Base-by-base conservation (phyloP, 2,797 vertebrate genomes). In the Xiphophorus birchmanni region DNA sequence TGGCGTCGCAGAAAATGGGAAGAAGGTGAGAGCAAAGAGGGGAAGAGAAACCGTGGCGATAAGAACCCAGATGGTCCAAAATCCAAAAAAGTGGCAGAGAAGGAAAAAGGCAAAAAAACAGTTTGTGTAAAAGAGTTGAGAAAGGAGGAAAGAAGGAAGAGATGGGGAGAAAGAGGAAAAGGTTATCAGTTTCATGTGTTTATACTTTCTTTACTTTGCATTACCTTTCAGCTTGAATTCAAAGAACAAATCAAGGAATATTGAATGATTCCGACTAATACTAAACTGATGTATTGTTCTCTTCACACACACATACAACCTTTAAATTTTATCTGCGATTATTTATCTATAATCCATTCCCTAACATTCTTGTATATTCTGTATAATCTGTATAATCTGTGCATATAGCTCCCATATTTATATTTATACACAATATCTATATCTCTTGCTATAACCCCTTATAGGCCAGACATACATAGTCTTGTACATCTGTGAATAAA, bases 1-100 rank as follows among this genome's bases (percentile, higher is more conserved):
- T 98, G 79, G 2, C 0, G 15, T 29, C 0, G 29, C 47, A 10
- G 2, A 15, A 44, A 0, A 47, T 26, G 17, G 26, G 2, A 5
- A 18, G 40, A 17, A 63, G 29, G 29, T 60, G 11, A 13, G 2
- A 60, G 26, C 11, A 58, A n/a, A 58, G 26, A 58, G 0, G 56
- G 56, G 56, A 60, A 60, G n/a, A 29, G 56, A n/a, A 60, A 60
- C 2, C 2, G 2, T 32, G 58, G n/a, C 2, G 29, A 63, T 63
- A 63, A 63, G 29, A 63, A 63, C 0, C 12, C 29, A 63, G 5
- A 63, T 13, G 58, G 13, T 63, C n/a, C n/a, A 63, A 63, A 63
- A 63, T 12, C 23, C 26, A n/a, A 32, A 13, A 74, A 50, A 76
- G 71, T 18, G 52, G 15, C 4, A 63, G 47, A 4, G 11, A 50